Evolutionary conservation across 1,140 invertebrate genomes (phyloP).

Genomic region (Megalonaias nervosa): DNA sequence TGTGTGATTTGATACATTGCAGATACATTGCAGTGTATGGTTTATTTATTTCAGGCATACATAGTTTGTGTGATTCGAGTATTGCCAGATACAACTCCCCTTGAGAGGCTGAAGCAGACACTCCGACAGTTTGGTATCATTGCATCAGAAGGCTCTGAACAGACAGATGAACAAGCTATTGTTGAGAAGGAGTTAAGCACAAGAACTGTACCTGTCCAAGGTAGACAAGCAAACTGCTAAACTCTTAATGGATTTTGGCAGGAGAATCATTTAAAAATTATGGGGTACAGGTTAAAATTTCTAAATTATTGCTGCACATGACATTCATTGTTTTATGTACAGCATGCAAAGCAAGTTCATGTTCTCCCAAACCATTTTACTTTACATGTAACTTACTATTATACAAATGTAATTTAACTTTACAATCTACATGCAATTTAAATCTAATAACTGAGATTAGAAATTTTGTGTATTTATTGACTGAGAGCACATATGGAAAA

Average conservation of each 20-base stretch:
- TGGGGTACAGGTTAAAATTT: not conserved
- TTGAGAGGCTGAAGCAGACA: constrained; percentile 64
- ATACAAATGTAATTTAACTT: no score
- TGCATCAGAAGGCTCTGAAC: constrained; percentile 35
- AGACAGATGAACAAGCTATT: constrained; percentile 54
- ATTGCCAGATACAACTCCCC: constrained; percentile 53
- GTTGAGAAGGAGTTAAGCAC: constrained; percentile 52
- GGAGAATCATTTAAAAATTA: not conserved
- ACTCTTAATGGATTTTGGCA: not conserved
- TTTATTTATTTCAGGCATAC: constrained; percentile 49
- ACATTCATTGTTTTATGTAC: no score
- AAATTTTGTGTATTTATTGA: no score
- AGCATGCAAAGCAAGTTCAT: no score
- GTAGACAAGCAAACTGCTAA: constrained; percentile 30
- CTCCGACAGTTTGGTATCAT: constrained; percentile 69
- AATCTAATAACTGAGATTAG: no score
- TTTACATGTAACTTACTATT: no score
- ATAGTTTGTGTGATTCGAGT: constrained; percentile 73
- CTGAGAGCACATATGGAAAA: no score
- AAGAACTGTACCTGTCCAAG: constrained; percentile 68
- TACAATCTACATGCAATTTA: no score
- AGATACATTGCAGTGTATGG: not conserved
- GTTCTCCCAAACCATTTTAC: no score
- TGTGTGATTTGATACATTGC: no score
- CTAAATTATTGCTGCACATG: not conserved